A percentile compares a stretch with the other conserved stretches of the same genome.
phyloP scores from a whole-genome alignment of 2,113 vertebrate genomes.

The Eurystomus gularis region DNA sequence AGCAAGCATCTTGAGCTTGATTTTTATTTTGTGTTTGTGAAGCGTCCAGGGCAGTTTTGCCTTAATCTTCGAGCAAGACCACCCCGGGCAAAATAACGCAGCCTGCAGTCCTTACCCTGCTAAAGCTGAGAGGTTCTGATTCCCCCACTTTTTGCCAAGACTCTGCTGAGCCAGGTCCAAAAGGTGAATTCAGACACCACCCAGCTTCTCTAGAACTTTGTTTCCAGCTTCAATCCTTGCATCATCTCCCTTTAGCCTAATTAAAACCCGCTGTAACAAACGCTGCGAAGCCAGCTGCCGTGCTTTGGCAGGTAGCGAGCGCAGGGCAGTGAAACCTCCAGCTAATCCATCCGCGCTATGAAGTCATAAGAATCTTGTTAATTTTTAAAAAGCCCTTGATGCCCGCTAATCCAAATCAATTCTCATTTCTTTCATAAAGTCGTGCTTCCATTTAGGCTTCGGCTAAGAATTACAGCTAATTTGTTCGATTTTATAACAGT shows the following conservation, averaged over 20 bases:
- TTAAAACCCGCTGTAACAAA: neutral
- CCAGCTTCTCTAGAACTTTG: slow-evolving; percentile 18
- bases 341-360: slow-evolving; percentile 56
- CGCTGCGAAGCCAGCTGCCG: slow-evolving; percentile 19
- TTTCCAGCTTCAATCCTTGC: neutral
- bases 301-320: slow-evolving; percentile 39
- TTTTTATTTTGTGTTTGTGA: neutral
- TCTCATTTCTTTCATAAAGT: slow-evolving; percentile 70
- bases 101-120: neutral
- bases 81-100: neutral
- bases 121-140: neutral
- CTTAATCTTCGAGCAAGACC: neutral
- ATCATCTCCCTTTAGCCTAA: neutral
- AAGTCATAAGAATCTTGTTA: slow-evolving; percentile 68
- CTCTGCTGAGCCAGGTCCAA: neutral
- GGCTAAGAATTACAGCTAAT: slow-evolving; percentile 68
- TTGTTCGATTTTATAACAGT: slow-evolving; percentile 73
- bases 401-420: slow-evolving; percentile 71
- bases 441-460: slow-evolving; percentile 44
- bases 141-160: neutral
- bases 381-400: slow-evolving; percentile 71
- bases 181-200: neutral
- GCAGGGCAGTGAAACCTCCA: neutral
- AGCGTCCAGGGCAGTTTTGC: neutral
- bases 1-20: neutral